Conservation (phyloP, 2,888 invertebrate species). For the Odontocolon sp. region DNA sequence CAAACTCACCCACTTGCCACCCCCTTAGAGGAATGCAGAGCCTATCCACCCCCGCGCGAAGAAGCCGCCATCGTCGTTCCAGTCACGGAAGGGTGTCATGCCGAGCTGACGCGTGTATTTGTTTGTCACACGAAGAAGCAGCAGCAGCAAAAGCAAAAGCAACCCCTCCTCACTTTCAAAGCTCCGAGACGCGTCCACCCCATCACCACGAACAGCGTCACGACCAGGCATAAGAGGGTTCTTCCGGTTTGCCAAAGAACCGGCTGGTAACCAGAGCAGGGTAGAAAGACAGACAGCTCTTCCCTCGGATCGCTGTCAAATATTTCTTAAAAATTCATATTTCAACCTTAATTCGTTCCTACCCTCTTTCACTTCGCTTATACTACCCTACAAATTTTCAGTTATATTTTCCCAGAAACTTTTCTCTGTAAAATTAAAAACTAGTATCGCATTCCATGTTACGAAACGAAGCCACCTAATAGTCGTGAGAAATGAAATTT, state of each 20-base stretch:
- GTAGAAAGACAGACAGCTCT: not conserved
- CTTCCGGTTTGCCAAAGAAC: slow-evolving; percentile 63
- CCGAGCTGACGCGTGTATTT: slow-evolving; percentile 76
- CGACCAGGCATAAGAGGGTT: slow-evolving; percentile 58
- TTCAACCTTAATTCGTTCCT: slow-evolving; percentile 12
- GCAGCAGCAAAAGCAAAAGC: no score
- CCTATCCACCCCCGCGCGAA: slow-evolving; percentile 23
- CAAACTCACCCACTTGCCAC: slow-evolving; percentile 7
- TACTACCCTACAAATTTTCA: no score
- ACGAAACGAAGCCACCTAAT: slow-evolving; percentile 1
- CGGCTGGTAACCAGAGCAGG: slow-evolving; percentile 3
- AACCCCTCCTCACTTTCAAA: no score
- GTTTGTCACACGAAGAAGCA: slow-evolving; percentile 70
- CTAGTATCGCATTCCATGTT: not conserved
- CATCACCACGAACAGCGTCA: not conserved
- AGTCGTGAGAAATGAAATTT: slow-evolving; percentile 14
- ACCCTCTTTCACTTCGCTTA: not conserved
- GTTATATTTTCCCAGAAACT: no score
- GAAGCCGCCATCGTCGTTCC: slow-evolving; percentile 58
- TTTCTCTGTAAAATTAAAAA: not conserved
- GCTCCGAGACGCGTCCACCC: not conserved
- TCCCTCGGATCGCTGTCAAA: not conserved
- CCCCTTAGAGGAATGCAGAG: not conserved
- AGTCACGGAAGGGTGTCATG: slow-evolving; percentile 73
- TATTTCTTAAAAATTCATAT: slow-evolving; percentile 30